Conservation (phyloP, 2,113 vertebrate species). For the Rhipidura dahli region DNA sequence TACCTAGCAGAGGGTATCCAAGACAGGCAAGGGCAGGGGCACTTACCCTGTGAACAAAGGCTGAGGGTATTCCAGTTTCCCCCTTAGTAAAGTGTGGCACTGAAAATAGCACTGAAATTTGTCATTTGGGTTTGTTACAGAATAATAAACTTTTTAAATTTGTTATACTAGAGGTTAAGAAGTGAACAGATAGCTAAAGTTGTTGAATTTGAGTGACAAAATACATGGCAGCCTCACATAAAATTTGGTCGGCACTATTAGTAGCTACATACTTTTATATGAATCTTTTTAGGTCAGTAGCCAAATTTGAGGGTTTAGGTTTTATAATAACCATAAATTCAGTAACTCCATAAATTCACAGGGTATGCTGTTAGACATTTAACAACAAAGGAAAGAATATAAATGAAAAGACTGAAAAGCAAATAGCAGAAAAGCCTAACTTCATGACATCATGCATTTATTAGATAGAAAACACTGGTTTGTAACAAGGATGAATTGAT, state of each 20-base stretch:
- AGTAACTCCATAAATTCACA: neutral
- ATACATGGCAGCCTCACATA: neutral
- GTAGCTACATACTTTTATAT: neutral
- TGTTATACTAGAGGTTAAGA: neutral
- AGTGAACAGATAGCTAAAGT: neutral
- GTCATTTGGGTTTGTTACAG: neutral
- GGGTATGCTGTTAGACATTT: neutral
- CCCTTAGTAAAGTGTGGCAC: neutral
- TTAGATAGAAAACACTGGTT: neutral
- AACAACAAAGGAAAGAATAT: neutral
- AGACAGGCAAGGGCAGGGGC: neutral
- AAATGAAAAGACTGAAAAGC: slow-evolving; percentile 4
- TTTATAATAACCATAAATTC: neutral
- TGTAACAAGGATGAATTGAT: neutral
- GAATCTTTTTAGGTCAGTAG: neutral
- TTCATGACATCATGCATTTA: neutral
- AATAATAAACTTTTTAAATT: neutral
- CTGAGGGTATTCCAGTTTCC: neutral
- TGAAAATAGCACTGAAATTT: neutral
- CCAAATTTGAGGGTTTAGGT: neutral
- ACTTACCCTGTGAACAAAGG: neutral
- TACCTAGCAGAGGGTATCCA: neutral
- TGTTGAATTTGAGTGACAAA: neutral
- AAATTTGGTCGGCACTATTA: neutral
- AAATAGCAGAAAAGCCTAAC: neutral